Base-by-base conservation (phyloP, 2,113 vertebrate species). In the Nycticryphes semicollaris region DNA sequence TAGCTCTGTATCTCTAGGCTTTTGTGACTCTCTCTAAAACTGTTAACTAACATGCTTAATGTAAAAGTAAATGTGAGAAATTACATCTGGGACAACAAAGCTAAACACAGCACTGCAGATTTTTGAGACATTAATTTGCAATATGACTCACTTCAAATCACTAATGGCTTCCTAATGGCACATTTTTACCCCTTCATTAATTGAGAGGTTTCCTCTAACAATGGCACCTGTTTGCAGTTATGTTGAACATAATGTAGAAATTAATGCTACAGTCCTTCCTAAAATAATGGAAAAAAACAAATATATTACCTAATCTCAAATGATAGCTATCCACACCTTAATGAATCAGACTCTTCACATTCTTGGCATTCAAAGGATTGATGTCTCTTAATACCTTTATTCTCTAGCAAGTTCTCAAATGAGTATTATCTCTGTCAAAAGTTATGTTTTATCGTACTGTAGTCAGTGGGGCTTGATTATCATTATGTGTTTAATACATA, bases 141-240 rank as follows among this genome's bases (percentile, higher is more conserved):
- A 60, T 57, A 81, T 76, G 50, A 60, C 56, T 68, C 82, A 81
- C 5, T 90, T 93, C 22, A 78, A 66, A 74, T 31, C 37, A 60
- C 73, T 96, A 96, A 91, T 50, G 51, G 51, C 50, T 63, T 93
- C 79, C 70, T 93, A 90, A 97, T 68, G 23, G 57, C 31, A 78
- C 9, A 14, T 88, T 95, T 96, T 90, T 73, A 92, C 84, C 27
- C 30, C 51, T 95, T 75, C 84, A 92, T 69, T 91, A 87, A n/a
- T 62, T 64, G 67, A 76, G 28, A 85, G 59, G 17, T 69, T 79
- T 88, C 63, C 53, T 54, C 8, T 45, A 53, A 56, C 25, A n/a
- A 85, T 19, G 43, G 50, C 67, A 85, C 78, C 66, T 95, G 30
- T 67, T 64, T 87, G 82, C 45, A 86, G 35, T 41, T 84, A 67